These are phyloP conservation scores for Eustalomyia histrio DNA, from an alignment of 2,888 invertebrate species.

Conservation along the genomic window DNA sequence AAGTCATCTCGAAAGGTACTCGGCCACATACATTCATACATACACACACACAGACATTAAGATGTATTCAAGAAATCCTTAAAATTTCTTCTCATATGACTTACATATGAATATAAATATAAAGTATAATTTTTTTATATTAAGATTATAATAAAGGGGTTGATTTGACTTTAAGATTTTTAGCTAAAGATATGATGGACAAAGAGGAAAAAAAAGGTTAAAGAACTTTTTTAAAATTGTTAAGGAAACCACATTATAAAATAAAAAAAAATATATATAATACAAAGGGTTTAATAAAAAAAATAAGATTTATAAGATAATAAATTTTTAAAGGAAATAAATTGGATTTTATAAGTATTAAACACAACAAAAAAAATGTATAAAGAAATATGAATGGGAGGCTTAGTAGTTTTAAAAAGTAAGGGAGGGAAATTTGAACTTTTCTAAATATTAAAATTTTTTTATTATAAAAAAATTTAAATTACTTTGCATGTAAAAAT, in stretches of 20 bases:
- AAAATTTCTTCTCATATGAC: background rate
- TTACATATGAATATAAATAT: constrained; percentile 5
- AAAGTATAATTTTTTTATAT: constrained; percentile 1
- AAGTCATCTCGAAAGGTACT: constrained; percentile 73
- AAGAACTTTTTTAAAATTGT: constrained; percentile 45
- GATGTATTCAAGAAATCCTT: background rate
- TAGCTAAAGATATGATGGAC: constrained; percentile 13
- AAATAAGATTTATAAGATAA: constrained; percentile 59
- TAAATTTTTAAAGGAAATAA: constrained; percentile 52
- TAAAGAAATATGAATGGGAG: background rate
- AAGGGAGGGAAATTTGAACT: background rate
- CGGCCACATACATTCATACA: no score
- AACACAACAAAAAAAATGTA: background rate
- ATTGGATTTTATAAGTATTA: constrained; percentile 30
- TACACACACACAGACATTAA: background rate
- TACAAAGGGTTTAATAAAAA: constrained; percentile 42
- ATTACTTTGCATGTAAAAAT: no score
- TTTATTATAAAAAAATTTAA: no score
- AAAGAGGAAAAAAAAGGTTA: constrained; percentile 52
- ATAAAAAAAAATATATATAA: constrained; percentile 27
- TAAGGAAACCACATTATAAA: constrained; percentile 55
- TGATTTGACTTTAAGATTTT: constrained; percentile 60
- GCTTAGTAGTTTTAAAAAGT: background rate
- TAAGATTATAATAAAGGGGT: constrained; percentile 54
- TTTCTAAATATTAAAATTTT: background rate